Percentiles rank a stretch among this genome's conserved stretches.
Evolutionary conservation across 2,888 invertebrate genomes (phyloP).

Genomic region (Osmoderma eremita): DNA sequence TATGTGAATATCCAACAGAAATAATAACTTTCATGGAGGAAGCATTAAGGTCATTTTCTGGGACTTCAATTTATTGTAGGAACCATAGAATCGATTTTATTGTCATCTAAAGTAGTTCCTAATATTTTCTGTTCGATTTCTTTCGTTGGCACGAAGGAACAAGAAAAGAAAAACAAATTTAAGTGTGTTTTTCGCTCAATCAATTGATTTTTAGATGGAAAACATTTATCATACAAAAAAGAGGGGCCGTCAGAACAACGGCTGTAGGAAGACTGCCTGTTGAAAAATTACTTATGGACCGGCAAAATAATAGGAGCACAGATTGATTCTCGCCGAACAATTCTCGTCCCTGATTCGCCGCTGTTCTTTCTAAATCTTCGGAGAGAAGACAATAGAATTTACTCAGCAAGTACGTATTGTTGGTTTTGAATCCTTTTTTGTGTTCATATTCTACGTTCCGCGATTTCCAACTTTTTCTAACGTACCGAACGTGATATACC

Average conservation of each 20-base stretch:
- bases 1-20: no score
- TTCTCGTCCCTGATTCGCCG: neutral
- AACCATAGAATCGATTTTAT: constrained; percentile 1
- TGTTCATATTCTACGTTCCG: no score
- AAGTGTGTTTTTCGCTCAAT: constrained; percentile 35
- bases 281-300: constrained; percentile 17
- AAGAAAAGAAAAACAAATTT: constrained; percentile 31
- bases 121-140: constrained; percentile 33
- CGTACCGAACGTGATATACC: no score
- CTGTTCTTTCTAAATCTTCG: no score
- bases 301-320: constrained; percentile 1
- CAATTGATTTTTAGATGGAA: constrained; percentile 31
- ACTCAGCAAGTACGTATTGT: no score
- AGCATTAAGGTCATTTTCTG: no score
- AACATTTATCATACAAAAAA: constrained; percentile 23
- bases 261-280: constrained; percentile 4
- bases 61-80: neutral
- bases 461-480: no score
- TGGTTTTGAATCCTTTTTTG: no score
- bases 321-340: constrained; percentile 8
- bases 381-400: no score
- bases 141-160: constrained; percentile 11
- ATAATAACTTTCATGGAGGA: no score
- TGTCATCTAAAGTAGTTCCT: constrained; percentile 33
- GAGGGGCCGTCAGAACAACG: neutral